Percentiles rank a stretch among this genome's conserved stretches.
These are phyloP conservation scores for Tenthredo distinguenda DNA, from an alignment of 2,888 invertebrate genomes.

Conservation along the genomic window DNA sequence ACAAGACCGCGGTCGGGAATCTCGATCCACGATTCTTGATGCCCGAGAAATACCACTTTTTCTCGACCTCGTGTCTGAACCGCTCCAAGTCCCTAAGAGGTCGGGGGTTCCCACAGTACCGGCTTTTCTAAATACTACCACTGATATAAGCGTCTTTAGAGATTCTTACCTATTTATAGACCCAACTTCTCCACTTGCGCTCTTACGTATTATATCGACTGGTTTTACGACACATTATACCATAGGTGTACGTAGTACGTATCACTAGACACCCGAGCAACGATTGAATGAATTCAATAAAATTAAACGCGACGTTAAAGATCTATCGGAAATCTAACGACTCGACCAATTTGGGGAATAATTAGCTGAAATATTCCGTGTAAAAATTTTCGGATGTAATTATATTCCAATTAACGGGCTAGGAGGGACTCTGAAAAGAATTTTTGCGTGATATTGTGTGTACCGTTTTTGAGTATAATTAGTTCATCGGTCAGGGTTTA, in stretches of 20 bases:
- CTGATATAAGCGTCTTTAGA: too few species aligned
- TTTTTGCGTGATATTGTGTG: too few species aligned
- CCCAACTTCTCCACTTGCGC: not conserved
- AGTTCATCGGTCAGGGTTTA: not conserved
- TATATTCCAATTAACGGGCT: too few species aligned
- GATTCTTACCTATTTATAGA: constrained; percentile 19
- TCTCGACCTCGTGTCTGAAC: constrained; percentile 40
- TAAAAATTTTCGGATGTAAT: not conserved
- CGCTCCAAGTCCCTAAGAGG: constrained; percentile 43
- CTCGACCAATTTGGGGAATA: too few species aligned
- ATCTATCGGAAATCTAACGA: too few species aligned
- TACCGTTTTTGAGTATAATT: not conserved
- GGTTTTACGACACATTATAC: not conserved
- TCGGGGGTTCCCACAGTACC: constrained; percentile 50
- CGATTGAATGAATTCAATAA: too few species aligned
- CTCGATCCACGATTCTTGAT: constrained; percentile 11
- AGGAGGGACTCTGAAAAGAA: too few species aligned
- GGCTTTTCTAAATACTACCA: constrained; percentile 14
- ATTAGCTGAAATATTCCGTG: not conserved
- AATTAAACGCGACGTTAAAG: too few species aligned
- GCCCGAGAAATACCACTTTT: constrained; percentile 46
- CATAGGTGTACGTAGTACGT: too few species aligned
- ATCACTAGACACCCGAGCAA: too few species aligned
- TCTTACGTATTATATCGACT: not conserved
- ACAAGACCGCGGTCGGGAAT: not conserved